Base-by-base conservation (phyloP, 2,113 vertebrate genomes). In the Upupa epops region DNA sequence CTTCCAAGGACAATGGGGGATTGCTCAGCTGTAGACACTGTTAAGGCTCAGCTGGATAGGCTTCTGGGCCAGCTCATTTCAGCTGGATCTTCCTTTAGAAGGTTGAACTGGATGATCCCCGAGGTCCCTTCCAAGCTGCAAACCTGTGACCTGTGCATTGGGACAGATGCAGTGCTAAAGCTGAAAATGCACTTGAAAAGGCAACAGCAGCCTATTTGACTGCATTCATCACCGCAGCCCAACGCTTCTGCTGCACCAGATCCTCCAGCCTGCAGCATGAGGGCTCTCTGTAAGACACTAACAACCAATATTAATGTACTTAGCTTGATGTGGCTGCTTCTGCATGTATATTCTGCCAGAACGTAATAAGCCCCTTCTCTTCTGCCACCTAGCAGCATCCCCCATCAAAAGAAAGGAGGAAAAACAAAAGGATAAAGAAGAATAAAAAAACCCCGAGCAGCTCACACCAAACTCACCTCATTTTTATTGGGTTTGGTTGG, bases 391-490 rank as follows among this genome's bases (percentile, higher is more conserved):
- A 74, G 89, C 85, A 94, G 55, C 59, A 76, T 46, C 54, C 69
- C 58, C 79, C 66, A 55, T 60, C 25, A 37, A 74, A 86, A 86
- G 60, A 49, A 37, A 31, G 29, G 26, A 52, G 26, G 37, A 69
- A 79, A 79, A 58, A 32, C 72, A 77, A 81, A 64, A 42, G 40
- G 15, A 42, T 12, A 42, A 42, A 42, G 15, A 42, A 42, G 11
- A 42, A 42, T 42, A 65, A 56, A 58, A 65, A 59, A 64, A n/a
- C n/a, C n/a, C n/a, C n/a, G n/a, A n/a, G 40, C 11, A 37, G 4
- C 65, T 75, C 71, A 83, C 32, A 61, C 92, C 81, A 95, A 93
- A 94, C 54, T 79, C 82, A 58, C 69, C 81, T 95, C 72, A 40
- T 65, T 96, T 93, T 95, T 88, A 42, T 94, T n/a, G n/a, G n/a